phyloP scores from a whole-genome alignment of 2,888 invertebrate species.

The Tenthredo amoena region DNA sequence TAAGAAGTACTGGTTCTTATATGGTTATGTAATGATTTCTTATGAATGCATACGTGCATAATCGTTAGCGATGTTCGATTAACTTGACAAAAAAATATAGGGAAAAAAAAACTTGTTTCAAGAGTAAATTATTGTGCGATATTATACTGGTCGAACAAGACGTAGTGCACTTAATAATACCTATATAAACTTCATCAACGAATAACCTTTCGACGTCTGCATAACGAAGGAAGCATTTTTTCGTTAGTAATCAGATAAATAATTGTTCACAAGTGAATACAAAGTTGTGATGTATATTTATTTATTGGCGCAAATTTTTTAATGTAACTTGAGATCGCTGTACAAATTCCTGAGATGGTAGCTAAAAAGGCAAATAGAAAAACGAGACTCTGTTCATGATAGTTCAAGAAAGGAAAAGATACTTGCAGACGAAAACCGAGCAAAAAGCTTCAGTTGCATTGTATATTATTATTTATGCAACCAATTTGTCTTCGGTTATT shows the following conservation, averaged over 20 bases:
- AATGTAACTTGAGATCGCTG: background rate
- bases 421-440: background rate
- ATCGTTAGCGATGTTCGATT: background rate
- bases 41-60: background rate
- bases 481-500: background rate
- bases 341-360: background rate
- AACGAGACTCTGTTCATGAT: background rate
- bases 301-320: background rate
- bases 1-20: background rate
- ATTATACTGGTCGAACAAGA: background rate
- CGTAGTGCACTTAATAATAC: background rate
- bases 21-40: background rate
- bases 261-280: background rate
- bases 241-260: background rate
- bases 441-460: background rate
- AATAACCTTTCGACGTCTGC: slow-evolving; percentile 24
- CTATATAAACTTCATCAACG: background rate
- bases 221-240: background rate
- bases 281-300: background rate
- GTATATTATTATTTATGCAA: background rate
- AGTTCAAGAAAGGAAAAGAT: background rate
- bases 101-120: background rate
- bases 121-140: background rate
- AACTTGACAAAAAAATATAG: background rate
- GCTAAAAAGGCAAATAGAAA: background rate